Percentiles rank a stretch among this genome's conserved stretches.
phyloP scores from a whole-genome alignment of 2,797 vertebrate species.

The Brachyalestes nurse region DNA sequence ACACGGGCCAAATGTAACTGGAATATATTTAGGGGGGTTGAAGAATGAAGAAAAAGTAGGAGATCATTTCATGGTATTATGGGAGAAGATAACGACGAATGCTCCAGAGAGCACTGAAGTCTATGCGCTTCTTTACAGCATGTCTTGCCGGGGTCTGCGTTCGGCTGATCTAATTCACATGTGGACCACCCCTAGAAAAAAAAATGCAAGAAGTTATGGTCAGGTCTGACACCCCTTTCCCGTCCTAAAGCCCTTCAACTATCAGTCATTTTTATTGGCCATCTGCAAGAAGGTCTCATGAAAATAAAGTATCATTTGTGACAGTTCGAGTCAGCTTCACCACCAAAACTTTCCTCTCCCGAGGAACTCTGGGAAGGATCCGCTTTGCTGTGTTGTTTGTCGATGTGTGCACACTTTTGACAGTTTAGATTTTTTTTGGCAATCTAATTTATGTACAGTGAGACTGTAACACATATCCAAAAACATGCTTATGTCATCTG shows the following conservation, averaged over 20 bases:
- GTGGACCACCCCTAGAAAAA: constrained; percentile 62
- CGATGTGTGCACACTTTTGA: constrained; percentile 20
- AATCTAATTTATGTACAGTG: constrained; percentile 20
- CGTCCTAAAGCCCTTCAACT: constrained; percentile 59
- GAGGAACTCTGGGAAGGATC: constrained; percentile 43
- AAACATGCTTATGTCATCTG: constrained; percentile 1
- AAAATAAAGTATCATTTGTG: constrained; percentile 77
- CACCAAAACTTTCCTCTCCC: constrained; percentile 63
- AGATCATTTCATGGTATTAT: constrained; percentile 45
- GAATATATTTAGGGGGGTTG: constrained; percentile 45
- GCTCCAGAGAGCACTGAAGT: constrained; percentile 44
- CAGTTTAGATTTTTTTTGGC: constrained; percentile 35
- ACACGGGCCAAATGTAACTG: constrained; percentile 48
- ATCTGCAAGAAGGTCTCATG: constrained; percentile 74
- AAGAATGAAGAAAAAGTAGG: constrained; percentile 32
- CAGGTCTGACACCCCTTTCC: constrained; percentile 59
- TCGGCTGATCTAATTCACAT: constrained; percentile 67
- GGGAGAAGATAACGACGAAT: constrained; percentile 49
- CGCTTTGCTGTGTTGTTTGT: constrained; percentile 45
- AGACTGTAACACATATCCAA: constrained; percentile 11
- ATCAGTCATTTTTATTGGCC: constrained; percentile 81
- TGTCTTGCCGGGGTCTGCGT: constrained; percentile 49
- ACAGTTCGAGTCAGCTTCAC: constrained; percentile 63
- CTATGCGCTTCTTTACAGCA: constrained; percentile 44
- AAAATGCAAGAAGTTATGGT: constrained; percentile 56